Conservation (phyloP, 2,888 invertebrate species). For the Aelia acuminata region DNA sequence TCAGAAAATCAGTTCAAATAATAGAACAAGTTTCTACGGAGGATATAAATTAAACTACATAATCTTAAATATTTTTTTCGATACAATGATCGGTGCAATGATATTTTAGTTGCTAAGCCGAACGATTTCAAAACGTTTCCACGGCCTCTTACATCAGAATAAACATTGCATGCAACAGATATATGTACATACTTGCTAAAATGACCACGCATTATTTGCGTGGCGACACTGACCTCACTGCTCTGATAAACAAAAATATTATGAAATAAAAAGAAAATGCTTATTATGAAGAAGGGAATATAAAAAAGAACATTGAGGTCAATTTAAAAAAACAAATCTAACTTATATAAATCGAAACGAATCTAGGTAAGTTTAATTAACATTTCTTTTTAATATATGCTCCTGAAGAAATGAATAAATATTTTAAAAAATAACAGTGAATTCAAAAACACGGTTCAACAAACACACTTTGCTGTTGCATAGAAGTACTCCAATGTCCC, state of each 20-base stretch:
- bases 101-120: background rate
- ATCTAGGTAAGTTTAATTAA: background rate
- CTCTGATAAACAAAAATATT: background rate
- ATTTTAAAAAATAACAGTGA: background rate
- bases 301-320: background rate
- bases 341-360: background rate
- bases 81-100: background rate
- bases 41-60: too few relatives aligned
- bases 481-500: background rate
- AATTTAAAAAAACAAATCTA: background rate
- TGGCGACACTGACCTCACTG: background rate
- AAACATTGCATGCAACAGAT: background rate
- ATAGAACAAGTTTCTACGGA: too few relatives aligned
- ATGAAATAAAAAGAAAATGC: background rate
- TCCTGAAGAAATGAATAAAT: background rate
- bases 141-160: background rate
- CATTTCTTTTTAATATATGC: background rate
- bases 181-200: background rate
- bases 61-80: background rate
- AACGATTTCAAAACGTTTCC: background rate
- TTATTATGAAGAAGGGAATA: background rate
- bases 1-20: too few relatives aligned
- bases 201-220: background rate
- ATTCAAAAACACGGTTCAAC: background rate
- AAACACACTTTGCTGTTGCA: background rate